These are phyloP conservation scores for Otolemur garnettii DNA, from an alignment of 2,113 vertebrate genomes.

Conservation along the genomic window DNA sequence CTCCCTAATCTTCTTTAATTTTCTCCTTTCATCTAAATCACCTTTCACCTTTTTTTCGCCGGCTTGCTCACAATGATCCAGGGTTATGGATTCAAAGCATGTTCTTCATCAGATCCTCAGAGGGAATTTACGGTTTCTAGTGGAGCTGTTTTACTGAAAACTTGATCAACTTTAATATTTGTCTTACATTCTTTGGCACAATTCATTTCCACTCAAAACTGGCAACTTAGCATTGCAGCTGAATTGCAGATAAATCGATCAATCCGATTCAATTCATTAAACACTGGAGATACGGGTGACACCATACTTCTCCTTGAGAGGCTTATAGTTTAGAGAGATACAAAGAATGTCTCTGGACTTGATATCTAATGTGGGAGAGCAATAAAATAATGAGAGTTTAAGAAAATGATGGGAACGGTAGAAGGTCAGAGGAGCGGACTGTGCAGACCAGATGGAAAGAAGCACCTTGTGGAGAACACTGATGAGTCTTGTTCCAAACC, in stretches of 20 bases:
- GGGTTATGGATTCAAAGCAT: constrained; percentile 62
- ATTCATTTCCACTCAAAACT: constrained; percentile 47
- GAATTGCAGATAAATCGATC: constrained; percentile 58
- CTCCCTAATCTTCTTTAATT: constrained; percentile 60
- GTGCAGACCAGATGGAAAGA: neutral
- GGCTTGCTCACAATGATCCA: neutral
- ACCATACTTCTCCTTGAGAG: constrained; percentile 1
- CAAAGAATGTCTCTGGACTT: constrained; percentile 25
- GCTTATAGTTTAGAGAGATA: constrained; percentile 28
- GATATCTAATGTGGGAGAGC: neutral
- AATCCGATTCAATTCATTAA: constrained; percentile 47
- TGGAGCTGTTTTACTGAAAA: constrained; percentile 44
- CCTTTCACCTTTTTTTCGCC: constrained; percentile 33
- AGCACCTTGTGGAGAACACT: neutral
- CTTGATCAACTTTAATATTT: constrained; percentile 69
- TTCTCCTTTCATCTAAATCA: constrained; percentile 62
- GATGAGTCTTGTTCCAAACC: neutral
- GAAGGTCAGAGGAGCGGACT: neutral
- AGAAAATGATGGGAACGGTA: constrained; percentile 9
- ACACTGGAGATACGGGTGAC: neutral
- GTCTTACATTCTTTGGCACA: constrained; percentile 50
- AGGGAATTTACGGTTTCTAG: constrained; percentile 54
- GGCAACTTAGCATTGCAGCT: constrained; percentile 1
- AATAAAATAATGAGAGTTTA: constrained; percentile 43
- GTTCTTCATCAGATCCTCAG: neutral